phyloP scores from a whole-genome alignment of 2,888 invertebrate species.

The Yponomeuta sedellus region DNA sequence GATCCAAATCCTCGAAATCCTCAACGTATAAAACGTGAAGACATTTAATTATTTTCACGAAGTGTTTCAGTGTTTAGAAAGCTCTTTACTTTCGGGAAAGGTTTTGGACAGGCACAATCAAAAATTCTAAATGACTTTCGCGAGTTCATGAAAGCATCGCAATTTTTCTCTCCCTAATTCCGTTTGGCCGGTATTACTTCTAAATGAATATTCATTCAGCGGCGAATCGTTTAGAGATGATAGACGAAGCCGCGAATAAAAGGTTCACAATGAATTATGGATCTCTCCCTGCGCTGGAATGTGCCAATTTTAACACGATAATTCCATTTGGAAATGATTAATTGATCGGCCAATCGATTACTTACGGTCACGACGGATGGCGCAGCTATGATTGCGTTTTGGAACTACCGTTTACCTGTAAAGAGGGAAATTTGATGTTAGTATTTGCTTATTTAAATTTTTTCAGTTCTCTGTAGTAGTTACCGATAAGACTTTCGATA shows the following conservation, averaged over 20 bases:
- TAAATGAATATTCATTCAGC: slow-evolving; percentile 73
- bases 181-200: slow-evolving; percentile 66
- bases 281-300: slow-evolving; percentile 52
- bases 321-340: slow-evolving; percentile 41
- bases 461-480: neutral
- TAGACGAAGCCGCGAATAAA: slow-evolving; percentile 69
- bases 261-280: slow-evolving; percentile 58
- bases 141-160: slow-evolving; percentile 47
- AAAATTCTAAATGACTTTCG: slow-evolving; percentile 70
- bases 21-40: neutral
- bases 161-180: slow-evolving; percentile 59
- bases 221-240: slow-evolving; percentile 73
- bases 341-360: slow-evolving; percentile 22
- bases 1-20: no score
- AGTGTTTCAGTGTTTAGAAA: slow-evolving; percentile 37
- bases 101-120: slow-evolving; percentile 56
- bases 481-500: neutral
- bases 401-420: neutral
- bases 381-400: neutral
- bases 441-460: neutral
- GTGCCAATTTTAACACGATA: slow-evolving; percentile 32
- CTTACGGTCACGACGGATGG: slow-evolving; percentile 12
- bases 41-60: neutral
- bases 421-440: neutral
- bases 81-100: slow-evolving; percentile 20